phyloP scores from a whole-genome alignment of 1,140 invertebrate species.

The Drosophila pectinifera region DNA sequence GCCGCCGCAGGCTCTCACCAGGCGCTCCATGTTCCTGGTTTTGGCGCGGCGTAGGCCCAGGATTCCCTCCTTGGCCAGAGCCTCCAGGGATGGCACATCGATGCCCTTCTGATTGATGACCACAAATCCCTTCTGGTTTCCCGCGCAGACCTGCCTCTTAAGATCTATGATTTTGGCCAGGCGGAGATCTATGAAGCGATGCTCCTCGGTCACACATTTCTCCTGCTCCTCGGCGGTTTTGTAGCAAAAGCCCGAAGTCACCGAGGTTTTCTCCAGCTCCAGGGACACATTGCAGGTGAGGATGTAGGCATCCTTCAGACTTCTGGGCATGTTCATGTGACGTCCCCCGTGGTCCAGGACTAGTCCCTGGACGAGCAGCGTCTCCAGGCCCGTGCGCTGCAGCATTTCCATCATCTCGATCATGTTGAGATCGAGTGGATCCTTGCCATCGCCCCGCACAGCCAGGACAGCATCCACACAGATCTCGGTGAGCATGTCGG shows the following conservation, averaged over 20 bases:
- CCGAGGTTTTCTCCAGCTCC: constrained; percentile 99
- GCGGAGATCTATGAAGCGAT: constrained; percentile 98
- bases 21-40: constrained; percentile 98
- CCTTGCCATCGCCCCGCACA: constrained; percentile 89
- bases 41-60: constrained; percentile 98
- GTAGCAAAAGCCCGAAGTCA: constrained; percentile 99
- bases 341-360: constrained; percentile 99
- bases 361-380: constrained; percentile 92
- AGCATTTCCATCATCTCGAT: constrained; percentile 99
- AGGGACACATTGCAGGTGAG: constrained; percentile 99
- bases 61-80: constrained; percentile 98
- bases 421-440: constrained; percentile 96
- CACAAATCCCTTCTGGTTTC: constrained; percentile 98
- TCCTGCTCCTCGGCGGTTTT: constrained; percentile 98
- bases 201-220: constrained; percentile 96
- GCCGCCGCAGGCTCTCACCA: constrained; percentile 97
- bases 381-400: constrained; percentile 98
- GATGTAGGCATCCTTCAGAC: constrained; percentile 96
- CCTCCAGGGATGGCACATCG: constrained; percentile 98
- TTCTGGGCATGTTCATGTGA: constrained; percentile 99
- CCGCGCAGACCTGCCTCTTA: constrained; percentile 97
- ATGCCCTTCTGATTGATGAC: constrained; percentile 99
- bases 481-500: constrained; percentile 95
- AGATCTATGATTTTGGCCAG: constrained; percentile 98
- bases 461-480: constrained; percentile 96